A percentile compares a stretch with the other conserved stretches of the same genome.
phyloP scores from a whole-genome alignment of 92 coral and sea anemone species.

The Porites divaricata region DNA sequence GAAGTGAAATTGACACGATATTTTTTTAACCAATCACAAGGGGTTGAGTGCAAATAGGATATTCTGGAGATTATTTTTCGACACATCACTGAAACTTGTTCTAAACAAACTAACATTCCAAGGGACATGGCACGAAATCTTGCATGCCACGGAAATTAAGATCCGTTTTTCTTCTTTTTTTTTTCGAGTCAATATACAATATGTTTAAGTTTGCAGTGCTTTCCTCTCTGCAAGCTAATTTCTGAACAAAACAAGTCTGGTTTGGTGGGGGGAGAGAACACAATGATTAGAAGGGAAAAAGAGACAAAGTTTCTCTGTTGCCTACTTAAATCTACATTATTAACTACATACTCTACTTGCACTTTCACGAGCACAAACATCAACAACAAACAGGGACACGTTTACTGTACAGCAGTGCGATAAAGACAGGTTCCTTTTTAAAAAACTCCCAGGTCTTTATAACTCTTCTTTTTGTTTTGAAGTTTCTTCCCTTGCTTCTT shows the following conservation, averaged over 20 bases:
- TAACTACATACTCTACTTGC: slow-evolving; percentile 48
- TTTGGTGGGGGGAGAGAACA: slow-evolving; percentile 6
- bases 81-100: too few species aligned
- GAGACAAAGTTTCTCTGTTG: slow-evolving; percentile 12
- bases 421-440: slow-evolving; percentile 45
- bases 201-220: slow-evolving; percentile 47
- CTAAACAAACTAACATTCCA: too few species aligned
- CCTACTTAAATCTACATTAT: slow-evolving; percentile 29
- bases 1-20: too few species aligned
- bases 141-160: slow-evolving; percentile 75
- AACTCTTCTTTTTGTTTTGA: slow-evolving; percentile 1
- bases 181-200: slow-evolving; percentile 70
- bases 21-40: too few species aligned
- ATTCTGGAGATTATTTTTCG: too few species aligned
- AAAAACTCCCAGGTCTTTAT: slow-evolving; percentile 52
- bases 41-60: too few species aligned
- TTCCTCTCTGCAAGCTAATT: slow-evolving; percentile 46
- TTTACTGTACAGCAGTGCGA: slow-evolving; percentile 36
- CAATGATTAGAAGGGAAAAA: slow-evolving; percentile 19
- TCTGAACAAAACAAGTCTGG: slow-evolving; percentile 61
- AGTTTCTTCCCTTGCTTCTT: slow-evolving; percentile 33
- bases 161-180: slow-evolving; percentile 48
- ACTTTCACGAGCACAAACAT: slow-evolving; percentile 24
- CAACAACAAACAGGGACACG: slow-evolving; percentile 18
- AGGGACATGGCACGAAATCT: slow-evolving; percentile 13